Evolutionary conservation across 2,888 invertebrate species (phyloP).

Genomic region (Ctena decussata): DNA sequence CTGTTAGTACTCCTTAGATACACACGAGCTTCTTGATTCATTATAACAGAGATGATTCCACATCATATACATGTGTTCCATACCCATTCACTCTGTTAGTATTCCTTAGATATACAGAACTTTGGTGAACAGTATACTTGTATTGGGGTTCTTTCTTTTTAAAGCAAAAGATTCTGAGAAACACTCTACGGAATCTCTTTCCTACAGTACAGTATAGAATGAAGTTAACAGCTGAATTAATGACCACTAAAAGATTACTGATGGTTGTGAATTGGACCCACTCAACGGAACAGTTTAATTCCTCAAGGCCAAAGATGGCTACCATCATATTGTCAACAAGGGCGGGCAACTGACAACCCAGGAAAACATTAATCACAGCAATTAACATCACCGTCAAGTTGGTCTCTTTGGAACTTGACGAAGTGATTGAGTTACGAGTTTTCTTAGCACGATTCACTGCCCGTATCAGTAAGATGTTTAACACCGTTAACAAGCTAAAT

Average conservation of each 20-base stretch:
- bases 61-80: conserved; percentile 52
- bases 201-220: conserved; percentile 84
- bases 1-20: conserved; percentile 39
- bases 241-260: conserved; percentile 80
- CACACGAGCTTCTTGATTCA: too few species aligned
- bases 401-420: conserved; percentile 91
- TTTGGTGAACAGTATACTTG: conserved; percentile 69
- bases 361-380: conserved; percentile 97
- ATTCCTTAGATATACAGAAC: conserved; percentile 59
- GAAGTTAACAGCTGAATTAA: conserved; percentile 85
- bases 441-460: conserved; percentile 80
- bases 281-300: conserved; percentile 68
- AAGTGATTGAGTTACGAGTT: conserved; percentile 74
- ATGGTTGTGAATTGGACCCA: conserved; percentile 78
- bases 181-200: conserved; percentile 80
- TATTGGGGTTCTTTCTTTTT: conserved; percentile 64
- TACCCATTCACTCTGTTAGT: conserved; percentile 24
- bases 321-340: conserved; percentile 84
- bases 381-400: conserved; percentile 98
- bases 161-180: conserved; percentile 67
- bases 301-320: conserved; percentile 72
- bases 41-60: conserved; percentile 51
- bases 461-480: conserved; percentile 83
- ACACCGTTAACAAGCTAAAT: conserved; percentile 80
- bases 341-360: conserved; percentile 92